A percentile compares a stretch with the other conserved stretches of the same genome.
Conservation (phyloP, 2,888 invertebrate species). For the Trypoxylon attenuatum region DNA sequence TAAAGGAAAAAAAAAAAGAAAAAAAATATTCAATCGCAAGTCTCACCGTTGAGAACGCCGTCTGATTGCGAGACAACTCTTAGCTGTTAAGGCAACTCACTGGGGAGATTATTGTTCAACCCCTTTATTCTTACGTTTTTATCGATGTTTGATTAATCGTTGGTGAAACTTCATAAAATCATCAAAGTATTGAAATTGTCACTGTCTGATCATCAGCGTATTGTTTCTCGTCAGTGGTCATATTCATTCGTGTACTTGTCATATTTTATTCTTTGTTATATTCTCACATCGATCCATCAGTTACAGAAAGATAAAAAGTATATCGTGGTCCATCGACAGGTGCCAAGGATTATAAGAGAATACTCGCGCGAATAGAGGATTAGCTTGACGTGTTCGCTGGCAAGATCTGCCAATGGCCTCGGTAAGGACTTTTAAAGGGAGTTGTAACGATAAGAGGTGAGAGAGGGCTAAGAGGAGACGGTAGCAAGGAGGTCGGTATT, state of each 20-base stretch:
- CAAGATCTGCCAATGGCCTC: constrained; percentile 32
- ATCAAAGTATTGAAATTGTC: no score
- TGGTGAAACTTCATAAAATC: no score
- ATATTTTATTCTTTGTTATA: no score
- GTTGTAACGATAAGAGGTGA: no score
- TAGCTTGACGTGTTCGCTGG: constrained; percentile 16
- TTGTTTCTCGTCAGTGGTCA: no score
- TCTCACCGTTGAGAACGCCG: not conserved
- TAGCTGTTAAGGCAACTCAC: not conserved
- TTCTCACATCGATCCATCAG: no score
- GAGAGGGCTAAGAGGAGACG: not conserved
- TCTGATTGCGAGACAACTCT: constrained; percentile 15
- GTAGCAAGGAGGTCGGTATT: constrained; percentile 59
- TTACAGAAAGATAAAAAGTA: no score
- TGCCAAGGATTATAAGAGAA: no score
- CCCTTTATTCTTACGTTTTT: not conserved
- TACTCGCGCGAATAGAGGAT: constrained; percentile 1
- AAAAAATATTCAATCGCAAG: constrained; percentile 45
- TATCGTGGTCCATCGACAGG: no score
- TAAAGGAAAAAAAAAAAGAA: constrained; percentile 51
- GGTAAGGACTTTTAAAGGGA: constrained; percentile 29
- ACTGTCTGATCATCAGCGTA: no score
- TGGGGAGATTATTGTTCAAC: not conserved
- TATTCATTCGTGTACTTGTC: no score
- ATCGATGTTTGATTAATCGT: constrained; percentile 7